Conservation (phyloP, 2,888 invertebrate species). For the Gastracanthus pulcherrimus region DNA sequence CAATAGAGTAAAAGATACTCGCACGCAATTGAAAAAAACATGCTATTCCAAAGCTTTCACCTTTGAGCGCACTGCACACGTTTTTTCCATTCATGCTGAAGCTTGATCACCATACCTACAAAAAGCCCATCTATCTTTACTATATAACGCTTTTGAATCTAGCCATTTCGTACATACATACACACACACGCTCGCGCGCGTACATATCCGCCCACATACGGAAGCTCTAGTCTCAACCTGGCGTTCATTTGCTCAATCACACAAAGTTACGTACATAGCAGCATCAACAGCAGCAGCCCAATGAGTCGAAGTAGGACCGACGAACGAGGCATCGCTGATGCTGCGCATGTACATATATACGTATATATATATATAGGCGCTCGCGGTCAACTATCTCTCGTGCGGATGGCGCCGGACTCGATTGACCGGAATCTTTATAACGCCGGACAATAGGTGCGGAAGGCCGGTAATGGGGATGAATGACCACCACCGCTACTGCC, state of each 20-base stretch:
- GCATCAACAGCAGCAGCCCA: neutral
- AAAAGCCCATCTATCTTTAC: neutral
- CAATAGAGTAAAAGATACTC: too few relatives aligned
- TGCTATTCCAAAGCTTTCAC: neutral
- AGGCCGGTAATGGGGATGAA: constrained; percentile 52
- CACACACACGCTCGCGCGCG: neutral
- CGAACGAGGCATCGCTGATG: too few relatives aligned
- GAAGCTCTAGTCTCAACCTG: too few relatives aligned
- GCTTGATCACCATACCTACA: neutral
- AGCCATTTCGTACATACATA: neutral
- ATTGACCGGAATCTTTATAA: constrained; percentile 53
- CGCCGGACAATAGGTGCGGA: constrained; percentile 47
- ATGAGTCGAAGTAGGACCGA: neutral
- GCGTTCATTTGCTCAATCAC: constrained; percentile 19
- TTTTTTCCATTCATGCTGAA: neutral
- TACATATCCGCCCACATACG: neutral
- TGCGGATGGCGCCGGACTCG: neutral
- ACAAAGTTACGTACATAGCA: constrained; percentile 1
- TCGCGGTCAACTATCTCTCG: constrained; percentile 16
- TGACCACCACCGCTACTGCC: constrained; percentile 5
- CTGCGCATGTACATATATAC: too few relatives aligned
- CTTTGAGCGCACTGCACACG: neutral
- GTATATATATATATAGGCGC: neutral
- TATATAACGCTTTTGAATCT: neutral
- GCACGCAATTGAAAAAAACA: neutral